phyloP scores from a whole-genome alignment of 2,888 invertebrate species.

The Aelia acuminata region DNA sequence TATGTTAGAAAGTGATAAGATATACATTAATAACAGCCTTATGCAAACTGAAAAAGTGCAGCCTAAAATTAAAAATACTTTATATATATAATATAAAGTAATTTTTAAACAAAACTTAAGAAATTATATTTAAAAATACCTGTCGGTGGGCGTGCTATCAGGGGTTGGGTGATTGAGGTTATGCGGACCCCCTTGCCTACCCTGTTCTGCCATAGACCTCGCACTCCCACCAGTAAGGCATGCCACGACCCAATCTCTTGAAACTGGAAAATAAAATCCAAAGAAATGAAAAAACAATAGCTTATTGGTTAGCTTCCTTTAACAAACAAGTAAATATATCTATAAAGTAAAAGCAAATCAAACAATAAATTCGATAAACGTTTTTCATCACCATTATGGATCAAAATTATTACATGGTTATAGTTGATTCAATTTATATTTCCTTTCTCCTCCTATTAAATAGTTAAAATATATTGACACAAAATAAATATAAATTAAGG shows the following conservation, averaged over 20 bases:
- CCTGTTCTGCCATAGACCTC: slow-evolving; percentile 94
- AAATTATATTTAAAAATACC: slow-evolving; percentile 55
- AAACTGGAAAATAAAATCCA: slow-evolving; percentile 63
- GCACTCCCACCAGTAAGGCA: slow-evolving; percentile 76
- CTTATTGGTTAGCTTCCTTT: too few relatives aligned
- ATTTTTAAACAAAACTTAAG: too few relatives aligned
- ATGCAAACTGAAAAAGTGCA: too few relatives aligned
- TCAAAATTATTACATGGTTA: background rate
- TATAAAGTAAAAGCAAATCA: background rate
- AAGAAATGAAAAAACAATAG: too few relatives aligned
- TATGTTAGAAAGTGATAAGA: background rate
- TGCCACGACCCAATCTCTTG: slow-evolving; percentile 69
- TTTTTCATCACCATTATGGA: background rate
- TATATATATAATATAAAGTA: too few relatives aligned
- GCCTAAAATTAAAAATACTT: too few relatives aligned
- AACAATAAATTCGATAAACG: background rate
- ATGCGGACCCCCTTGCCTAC: slow-evolving; percentile 71
- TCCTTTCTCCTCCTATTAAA: background rate
- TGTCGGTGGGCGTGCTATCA: slow-evolving; percentile 60
- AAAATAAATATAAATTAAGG: background rate
- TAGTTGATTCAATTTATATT: background rate
- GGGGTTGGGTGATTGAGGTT: slow-evolving; percentile 65
- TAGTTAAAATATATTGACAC: background rate
- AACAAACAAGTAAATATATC: too few relatives aligned
- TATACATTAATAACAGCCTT: too few relatives aligned